Conservation (phyloP, 2,797 vertebrate genomes). For the Okamejei kenojei region DNA sequence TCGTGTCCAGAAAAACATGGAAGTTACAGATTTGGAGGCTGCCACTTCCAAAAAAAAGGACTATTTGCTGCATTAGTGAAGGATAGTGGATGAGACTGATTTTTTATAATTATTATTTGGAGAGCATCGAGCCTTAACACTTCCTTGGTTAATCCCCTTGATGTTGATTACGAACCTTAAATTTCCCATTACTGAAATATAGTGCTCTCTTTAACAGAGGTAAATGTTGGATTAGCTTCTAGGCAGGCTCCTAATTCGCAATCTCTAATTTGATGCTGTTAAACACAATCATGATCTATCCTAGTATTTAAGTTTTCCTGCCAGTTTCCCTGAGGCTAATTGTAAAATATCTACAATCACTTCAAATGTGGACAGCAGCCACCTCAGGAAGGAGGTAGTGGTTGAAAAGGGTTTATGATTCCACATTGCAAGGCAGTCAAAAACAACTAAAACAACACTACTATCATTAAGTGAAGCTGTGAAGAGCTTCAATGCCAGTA, state of each 20-base stretch:
- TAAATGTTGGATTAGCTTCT: not conserved
- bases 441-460: not conserved
- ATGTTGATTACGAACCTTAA: not conserved
- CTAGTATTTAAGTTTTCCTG: not conserved
- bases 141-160: not conserved
- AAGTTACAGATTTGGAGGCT: not conserved
- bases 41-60: not conserved
- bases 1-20: not conserved
- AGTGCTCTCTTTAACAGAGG: not conserved
- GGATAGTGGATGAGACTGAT: not conserved
- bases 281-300: not conserved
- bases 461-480: not conserved
- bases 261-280: not conserved
- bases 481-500: not conserved
- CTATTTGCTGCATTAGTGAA: not conserved
- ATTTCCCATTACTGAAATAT: not conserved
- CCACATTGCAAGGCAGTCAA: not conserved
- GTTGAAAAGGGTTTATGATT: not conserved
- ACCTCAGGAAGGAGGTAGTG: not conserved
- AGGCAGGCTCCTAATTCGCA: not conserved
- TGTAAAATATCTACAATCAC: not conserved
- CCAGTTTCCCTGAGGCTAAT: not conserved
- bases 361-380: not conserved
- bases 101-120: not conserved
- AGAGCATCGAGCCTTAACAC: not conserved